Evolutionary conservation across 2,888 invertebrate species (phyloP).

Genomic region (Archips xylosteana): DNA sequence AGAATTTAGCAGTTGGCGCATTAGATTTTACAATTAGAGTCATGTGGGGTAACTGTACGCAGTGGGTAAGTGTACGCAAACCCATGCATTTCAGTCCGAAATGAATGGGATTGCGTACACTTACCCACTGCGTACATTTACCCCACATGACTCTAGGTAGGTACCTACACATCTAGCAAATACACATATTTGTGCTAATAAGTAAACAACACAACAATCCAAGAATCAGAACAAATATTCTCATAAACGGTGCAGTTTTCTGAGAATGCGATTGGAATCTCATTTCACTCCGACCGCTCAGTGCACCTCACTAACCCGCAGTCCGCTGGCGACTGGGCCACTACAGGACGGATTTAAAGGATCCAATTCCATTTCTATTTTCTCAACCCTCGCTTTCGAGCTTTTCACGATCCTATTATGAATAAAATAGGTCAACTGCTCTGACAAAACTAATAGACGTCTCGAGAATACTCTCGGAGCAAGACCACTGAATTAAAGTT

Average conservation of each 20-base stretch:
- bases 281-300: conserved; percentile 39
- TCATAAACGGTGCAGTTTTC: conserved; percentile 35
- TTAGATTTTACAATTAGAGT: too few species aligned
- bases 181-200: conserved; percentile 3
- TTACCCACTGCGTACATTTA: too few species aligned
- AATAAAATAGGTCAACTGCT: conserved; percentile 59
- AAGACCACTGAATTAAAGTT: conserved; percentile 7
- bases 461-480: conserved; percentile 15
- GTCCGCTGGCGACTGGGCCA: conserved; percentile 45
- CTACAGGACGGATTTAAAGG: conserved; percentile 58
- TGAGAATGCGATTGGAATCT: conserved; percentile 51
- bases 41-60: too few species aligned
- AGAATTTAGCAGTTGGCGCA: too few species aligned
- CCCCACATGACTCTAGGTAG: too few species aligned
- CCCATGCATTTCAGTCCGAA: too few species aligned
- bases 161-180: neutral
- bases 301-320: conserved; percentile 35
- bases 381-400: conserved; percentile 55
- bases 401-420: conserved; percentile 57
- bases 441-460: conserved; percentile 49
- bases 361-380: conserved; percentile 66
- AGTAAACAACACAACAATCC: conserved; percentile 21
- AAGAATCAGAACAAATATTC: conserved; percentile 38
- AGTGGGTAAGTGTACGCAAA: too few species aligned
- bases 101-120: too few species aligned